These are phyloP conservation scores for Volucella inanis DNA, from an alignment of 2,888 invertebrate genomes.

Conservation along the genomic window DNA sequence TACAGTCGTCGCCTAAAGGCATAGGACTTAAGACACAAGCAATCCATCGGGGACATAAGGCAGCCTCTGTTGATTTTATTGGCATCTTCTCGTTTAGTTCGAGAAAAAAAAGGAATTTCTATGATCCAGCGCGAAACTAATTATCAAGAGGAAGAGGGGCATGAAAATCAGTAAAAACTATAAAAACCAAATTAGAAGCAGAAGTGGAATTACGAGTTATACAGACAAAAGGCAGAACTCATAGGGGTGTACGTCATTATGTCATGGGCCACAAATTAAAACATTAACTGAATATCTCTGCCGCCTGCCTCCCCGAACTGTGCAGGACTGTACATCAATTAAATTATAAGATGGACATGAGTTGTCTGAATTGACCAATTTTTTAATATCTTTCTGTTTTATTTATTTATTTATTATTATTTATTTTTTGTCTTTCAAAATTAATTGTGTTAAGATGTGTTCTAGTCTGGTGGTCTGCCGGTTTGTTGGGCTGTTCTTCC, in stretches of 20 bases:
- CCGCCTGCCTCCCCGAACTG: background rate
- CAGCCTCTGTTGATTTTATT: conserved; percentile 47
- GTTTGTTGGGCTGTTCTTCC: background rate
- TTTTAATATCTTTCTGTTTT: too few relatives aligned
- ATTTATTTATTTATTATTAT: background rate
- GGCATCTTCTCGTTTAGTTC: conserved; percentile 32
- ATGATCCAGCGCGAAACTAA: conserved; percentile 40
- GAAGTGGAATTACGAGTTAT: conserved; percentile 34
- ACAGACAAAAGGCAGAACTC: background rate
- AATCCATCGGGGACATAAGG: conserved; percentile 15
- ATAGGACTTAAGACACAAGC: too few relatives aligned
- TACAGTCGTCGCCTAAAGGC: conserved; percentile 1
- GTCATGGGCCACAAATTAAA: conserved; percentile 48
- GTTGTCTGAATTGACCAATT: conserved; percentile 11
- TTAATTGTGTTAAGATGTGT: conserved; percentile 21
- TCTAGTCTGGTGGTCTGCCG: background rate
- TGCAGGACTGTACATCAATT: conserved; percentile 43
- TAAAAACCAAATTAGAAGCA: conserved; percentile 32
- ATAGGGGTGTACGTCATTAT: conserved; percentile 49
- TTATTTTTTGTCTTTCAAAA: conserved; percentile 24
- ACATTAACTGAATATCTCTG: conserved; percentile 36
- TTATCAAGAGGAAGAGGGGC: background rate
- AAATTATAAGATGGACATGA: conserved; percentile 35
- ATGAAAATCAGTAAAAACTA: conserved; percentile 18
- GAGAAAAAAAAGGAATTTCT: background rate